Percentiles rank a stretch among this genome's conserved stretches.
phyloP scores from a whole-genome alignment of 2,113 vertebrate species.

The Microtus ochrogaster region DNA sequence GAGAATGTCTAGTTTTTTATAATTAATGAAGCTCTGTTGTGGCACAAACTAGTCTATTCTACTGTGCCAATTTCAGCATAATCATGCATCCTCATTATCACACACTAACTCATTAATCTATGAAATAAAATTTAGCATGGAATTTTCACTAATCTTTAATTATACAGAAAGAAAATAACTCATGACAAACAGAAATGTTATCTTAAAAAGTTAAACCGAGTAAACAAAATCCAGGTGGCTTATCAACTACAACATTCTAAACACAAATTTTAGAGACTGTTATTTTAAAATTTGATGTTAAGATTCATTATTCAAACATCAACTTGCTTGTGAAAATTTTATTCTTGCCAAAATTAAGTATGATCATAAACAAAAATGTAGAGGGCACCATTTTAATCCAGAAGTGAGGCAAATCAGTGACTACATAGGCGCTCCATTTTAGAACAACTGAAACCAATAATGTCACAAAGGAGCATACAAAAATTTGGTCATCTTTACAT shows the following conservation, averaged over 20 bases:
- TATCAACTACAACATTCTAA: background rate
- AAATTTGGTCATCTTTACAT: background rate
- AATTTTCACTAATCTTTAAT: background rate
- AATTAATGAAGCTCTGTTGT: background rate
- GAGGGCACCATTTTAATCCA: background rate
- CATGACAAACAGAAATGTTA: background rate
- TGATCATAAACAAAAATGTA: background rate
- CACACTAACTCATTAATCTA: constrained; percentile 31
- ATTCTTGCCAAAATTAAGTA: constrained; percentile 31
- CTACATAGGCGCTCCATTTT: background rate
- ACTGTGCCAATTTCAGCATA: constrained; percentile 57
- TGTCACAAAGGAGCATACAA: background rate
- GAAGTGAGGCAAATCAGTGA: background rate
- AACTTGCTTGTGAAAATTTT: background rate
- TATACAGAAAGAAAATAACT: constrained; percentile 20
- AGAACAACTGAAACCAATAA: background rate
- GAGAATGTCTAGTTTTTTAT: background rate
- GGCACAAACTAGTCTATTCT: background rate
- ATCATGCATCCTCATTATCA: constrained; percentile 65
- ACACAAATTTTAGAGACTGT: background rate
- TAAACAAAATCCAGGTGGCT: constrained; percentile 14
- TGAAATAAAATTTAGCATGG: constrained; percentile 52
- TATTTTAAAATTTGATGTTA: background rate
- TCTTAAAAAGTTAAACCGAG: background rate
- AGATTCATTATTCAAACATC: background rate